Base-by-base conservation (phyloP, 2,888 invertebrate species). In the Drosophila falleni region DNA sequence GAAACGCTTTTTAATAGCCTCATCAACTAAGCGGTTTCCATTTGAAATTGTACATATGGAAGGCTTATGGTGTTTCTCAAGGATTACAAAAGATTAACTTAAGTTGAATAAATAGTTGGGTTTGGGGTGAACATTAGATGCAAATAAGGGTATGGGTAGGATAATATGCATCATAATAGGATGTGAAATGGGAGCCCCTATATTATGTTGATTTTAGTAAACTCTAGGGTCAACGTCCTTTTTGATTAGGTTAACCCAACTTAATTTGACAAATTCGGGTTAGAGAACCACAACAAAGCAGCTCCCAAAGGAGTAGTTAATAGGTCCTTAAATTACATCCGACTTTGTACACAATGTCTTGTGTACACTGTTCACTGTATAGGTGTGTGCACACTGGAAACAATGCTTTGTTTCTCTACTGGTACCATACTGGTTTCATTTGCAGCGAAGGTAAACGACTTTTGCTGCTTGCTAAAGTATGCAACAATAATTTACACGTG, bases 401-500 rank as follows among this genome's bases (percentile, higher is more conserved):
- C 37, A 47, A 35, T 13, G 33, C 39, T 42, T 35, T 16, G 16
- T 37, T 58, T 55, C 59, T 66, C 23, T 31, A 39, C 65, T n/a
- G n/a, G n/a, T n/a, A 46, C 35, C 13, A 35, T 59, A 55, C 50
- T 11, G 37, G 39, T 19, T 49, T 19, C 39, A 59, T 49, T 61
- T 59, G 6, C 42, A 58, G 23, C n/a, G 51, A 23, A 72, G 80
- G 78, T 73, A 78, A 82, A 78, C 62, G 73, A 64, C 76, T 74
- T 69, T 51, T 56, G n/a, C 53, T 65, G 74, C 72, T 77, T 76
- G 47, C 62, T 29, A 60, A 80, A 69, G 77, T 79, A 74, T 71
- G 80, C 78, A 72, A 67, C 80, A 71, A 74, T 64, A 82, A 77
- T 79, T 82, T 67, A 63, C 67, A 76, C 74, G 74, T 50, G 70